Conservation (phyloP, 1,140 invertebrate species). For the Trichonephila clavipes region DNA sequence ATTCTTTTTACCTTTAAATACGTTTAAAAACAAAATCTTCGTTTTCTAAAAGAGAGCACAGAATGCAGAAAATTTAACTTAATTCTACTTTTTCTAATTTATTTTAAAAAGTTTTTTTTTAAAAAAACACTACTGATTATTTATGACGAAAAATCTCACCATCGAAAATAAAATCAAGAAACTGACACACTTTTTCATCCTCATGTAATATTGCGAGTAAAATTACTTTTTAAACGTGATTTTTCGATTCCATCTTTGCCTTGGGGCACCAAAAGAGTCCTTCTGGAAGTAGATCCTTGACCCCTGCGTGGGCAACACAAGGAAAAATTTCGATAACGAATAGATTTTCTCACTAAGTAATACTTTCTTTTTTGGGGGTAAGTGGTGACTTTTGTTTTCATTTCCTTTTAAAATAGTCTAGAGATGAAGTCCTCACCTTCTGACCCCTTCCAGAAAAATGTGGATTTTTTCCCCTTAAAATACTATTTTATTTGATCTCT, state of each 20-base stretch:
- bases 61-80: neutral
- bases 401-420: neutral
- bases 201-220: neutral
- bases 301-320: neutral
- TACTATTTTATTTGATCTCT: neutral
- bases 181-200: constrained; percentile 34
- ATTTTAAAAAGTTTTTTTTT: neutral
- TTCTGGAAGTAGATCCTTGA: constrained; percentile 24
- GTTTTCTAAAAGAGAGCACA: neutral
- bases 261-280: neutral
- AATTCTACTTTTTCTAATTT: neutral
- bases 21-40: neutral
- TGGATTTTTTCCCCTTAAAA: neutral
- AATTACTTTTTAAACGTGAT: constrained; percentile 13
- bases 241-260: constrained; percentile 22
- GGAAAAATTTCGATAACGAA: constrained; percentile 22
- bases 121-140: neutral
- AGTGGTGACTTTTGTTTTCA: neutral
- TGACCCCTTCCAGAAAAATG: neutral
- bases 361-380: constrained; percentile 52
- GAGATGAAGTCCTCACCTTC: neutral
- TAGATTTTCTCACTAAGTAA: constrained; percentile 35
- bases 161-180: neutral
- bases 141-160: neutral
- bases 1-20: neutral